These are phyloP conservation scores for Rynchops niger DNA, from an alignment of 2,113 vertebrate species.

Conservation along the genomic window DNA sequence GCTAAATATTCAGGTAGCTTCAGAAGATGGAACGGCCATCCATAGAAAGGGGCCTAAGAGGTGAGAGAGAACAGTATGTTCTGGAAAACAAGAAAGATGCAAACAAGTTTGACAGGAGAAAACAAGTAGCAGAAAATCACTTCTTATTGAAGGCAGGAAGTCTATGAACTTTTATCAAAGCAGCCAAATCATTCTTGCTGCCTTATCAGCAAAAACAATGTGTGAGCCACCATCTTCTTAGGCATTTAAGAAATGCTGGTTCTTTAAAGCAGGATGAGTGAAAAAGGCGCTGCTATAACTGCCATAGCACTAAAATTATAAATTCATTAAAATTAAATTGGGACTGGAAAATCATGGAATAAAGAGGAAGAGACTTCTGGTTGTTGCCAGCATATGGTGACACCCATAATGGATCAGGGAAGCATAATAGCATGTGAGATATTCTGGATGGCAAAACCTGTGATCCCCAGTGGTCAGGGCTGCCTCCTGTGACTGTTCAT, in stretches of 20 bases:
- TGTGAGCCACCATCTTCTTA: neutral
- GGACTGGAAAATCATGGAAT: neutral
- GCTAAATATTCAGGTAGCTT: neutral
- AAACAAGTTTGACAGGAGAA: neutral
- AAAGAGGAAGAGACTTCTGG: neutral
- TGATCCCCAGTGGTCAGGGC: neutral
- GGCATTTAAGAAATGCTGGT: neutral
- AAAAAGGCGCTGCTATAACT: neutral
- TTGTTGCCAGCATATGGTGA: neutral
- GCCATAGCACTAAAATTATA: neutral
- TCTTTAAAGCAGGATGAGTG: neutral
- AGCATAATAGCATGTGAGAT: neutral
- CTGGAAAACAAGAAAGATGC: neutral
- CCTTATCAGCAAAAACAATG: neutral
- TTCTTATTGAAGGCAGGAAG: neutral
- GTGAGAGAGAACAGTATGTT: neutral
- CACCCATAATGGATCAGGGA: neutral
- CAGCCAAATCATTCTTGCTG: neutral
- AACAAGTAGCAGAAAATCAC: neutral
- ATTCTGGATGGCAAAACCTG: neutral
- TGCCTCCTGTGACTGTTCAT: neutral
- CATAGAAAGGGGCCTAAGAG: neutral
- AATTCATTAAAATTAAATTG: neutral
- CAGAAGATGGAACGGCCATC: neutral
- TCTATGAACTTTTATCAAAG: neutral